Evolutionary conservation across 2,797 vertebrate species (phyloP), one percentile per base, ranked within the genome.

Genomic region (Sebastes jordani): DNA sequence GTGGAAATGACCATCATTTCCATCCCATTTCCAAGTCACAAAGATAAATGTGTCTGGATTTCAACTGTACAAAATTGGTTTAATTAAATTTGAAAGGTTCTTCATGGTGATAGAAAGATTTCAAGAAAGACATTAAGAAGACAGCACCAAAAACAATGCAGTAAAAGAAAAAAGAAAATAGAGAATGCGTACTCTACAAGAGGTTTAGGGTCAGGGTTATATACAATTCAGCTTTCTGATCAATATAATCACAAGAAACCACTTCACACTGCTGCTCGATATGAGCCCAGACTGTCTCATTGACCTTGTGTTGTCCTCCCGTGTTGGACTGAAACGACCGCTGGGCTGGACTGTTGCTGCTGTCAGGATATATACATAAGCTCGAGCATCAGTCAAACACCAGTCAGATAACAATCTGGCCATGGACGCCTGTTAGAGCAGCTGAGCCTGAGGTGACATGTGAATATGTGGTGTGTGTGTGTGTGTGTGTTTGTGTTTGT

Each of bases 291-390:
- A n/a, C 38, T 20, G 14, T 42, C 16, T 65, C 1, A 9, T 1
- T 58, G 67, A 58, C 63, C 29, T 34, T 52, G 34, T 9, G 20
- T 49, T 52, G 54, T 18, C 6, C 52, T 56, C n/a, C 46, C 1
- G 20, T 6, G 9, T 25, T 61, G 74, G 9, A 66, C 62, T 64
- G 20, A 42, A 23, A 27, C 5, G 6, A 56, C 59, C 0, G 0
- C 42, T 20, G 64, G 27, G 18, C n/a, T 20, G 64, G 34, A 27
- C 16, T 9, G 20, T 23, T 30, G 6, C 71, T 9, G 23, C 59
- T 38, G 8, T 30, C 34, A 63, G 55, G 29, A 71, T 61, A 46
- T 75, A 78, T 56, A 67, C 74, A 83, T 63, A 76, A 23, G 61
- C 71, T 36, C 66, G 70, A 74, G 30, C 76, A 61, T 56, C 1